Evolutionary conservation across 2,888 invertebrate genomes (phyloP), one percentile per base, ranked within the genome.

Genomic region (Strigamia crassipes): DNA sequence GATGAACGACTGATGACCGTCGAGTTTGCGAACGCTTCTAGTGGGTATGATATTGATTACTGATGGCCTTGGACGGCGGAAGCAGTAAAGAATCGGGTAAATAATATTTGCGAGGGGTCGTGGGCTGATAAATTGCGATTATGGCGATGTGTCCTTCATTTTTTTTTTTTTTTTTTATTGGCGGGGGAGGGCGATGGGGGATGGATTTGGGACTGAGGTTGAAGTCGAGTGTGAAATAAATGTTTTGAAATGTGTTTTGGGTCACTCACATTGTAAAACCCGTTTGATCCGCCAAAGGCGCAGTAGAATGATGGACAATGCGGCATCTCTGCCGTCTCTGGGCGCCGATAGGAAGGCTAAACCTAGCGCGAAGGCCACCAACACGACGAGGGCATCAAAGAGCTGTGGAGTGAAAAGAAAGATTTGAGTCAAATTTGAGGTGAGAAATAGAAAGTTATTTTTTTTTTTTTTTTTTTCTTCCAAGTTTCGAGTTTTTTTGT

Each of bases 361-460:
- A 82, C 83, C 84, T 23, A 85, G 82, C 38, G 84, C 83, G 82
- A 85, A 85, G 21, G 84, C 84, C 77, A 84, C 77, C 15, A 84
- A 82, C 23, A 85, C 85, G 34, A 85, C 82, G 31, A 85, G 56
- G 34, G 84, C 84, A 81, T 85, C 85, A 83, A 84, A 83, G 27
- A 85, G 83, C 84, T 85, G 80, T 34, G 61, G 23, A 66, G 61
- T 23, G 61, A 66, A 66, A 66, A 23, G 61, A 21, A 23, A 66
- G 21, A 66, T 66, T 21, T 66, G 21, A 23, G 61, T 12, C 0
- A 21, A 66, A 66, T 51, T 51, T 3, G 15, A 23, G n/a, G 23
- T 23, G 61, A n/a, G 18, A 18, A 21, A 18, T 21, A 8, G 23
- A 23, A 38, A 34, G 34, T 34, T 34, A 5, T 34, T n/a, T n/a